Conservation (phyloP, 1,140 invertebrate species). For the Drosophila biarmipes region DNA sequence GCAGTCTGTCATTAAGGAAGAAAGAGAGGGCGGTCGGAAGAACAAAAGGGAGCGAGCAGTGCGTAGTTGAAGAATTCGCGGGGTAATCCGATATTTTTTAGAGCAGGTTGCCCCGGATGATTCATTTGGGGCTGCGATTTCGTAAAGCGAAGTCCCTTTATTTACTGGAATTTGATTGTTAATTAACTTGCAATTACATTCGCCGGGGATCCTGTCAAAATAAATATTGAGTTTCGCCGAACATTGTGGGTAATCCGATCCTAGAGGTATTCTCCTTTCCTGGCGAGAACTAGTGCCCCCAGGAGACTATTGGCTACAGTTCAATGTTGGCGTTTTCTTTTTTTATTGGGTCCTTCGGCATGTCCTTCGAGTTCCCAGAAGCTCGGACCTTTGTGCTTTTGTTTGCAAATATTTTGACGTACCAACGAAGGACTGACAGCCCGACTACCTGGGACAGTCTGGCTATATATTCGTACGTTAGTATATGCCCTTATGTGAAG, state of each 20-base stretch:
- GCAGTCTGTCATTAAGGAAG: slow-evolving; percentile 39
- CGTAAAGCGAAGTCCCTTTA: slow-evolving; percentile 51
- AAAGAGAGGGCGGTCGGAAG: background rate
- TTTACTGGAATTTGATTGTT: slow-evolving; percentile 62
- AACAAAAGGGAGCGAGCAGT: slow-evolving; percentile 15
- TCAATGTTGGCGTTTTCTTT: slow-evolving; percentile 2
- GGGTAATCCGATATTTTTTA: slow-evolving; percentile 69
- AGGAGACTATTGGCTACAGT: slow-evolving; percentile 40
- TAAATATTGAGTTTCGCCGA: slow-evolving; percentile 71
- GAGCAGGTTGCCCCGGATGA: slow-evolving; percentile 53
- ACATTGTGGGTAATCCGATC: slow-evolving; percentile 28
- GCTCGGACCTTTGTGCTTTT: slow-evolving; percentile 51
- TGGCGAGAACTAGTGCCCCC: slow-evolving; percentile 14
- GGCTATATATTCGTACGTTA: background rate
- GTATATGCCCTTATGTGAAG: slow-evolving; percentile 1
- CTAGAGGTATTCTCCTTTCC: background rate
- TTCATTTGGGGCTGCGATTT: slow-evolving; percentile 47
- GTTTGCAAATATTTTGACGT: slow-evolving; percentile 83
- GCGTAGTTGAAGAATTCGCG: slow-evolving; percentile 61
- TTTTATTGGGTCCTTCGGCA: slow-evolving; percentile 12
- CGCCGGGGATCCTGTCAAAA: slow-evolving; percentile 59
- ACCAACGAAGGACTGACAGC: slow-evolving; percentile 12
- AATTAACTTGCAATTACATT: slow-evolving; percentile 77
- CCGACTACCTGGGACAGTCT: slow-evolving; percentile 4
- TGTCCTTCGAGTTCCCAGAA: slow-evolving; percentile 64